Percentiles rank a stretch among this genome's conserved stretches.
phyloP scores from a whole-genome alignment of 2,888 invertebrate genomes.

The Eulithis testata region DNA sequence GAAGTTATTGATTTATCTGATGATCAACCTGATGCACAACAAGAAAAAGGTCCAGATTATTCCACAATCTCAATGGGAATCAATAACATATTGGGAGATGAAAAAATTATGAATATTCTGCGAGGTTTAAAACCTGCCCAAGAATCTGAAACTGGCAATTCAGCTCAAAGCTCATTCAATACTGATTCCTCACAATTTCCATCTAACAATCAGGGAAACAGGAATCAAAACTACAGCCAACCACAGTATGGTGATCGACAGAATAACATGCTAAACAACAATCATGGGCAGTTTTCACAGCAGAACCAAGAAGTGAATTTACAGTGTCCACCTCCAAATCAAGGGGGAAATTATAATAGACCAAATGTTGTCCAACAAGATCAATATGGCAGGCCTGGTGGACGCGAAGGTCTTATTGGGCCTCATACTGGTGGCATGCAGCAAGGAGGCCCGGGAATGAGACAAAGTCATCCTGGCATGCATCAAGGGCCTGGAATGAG shows the following conservation, averaged over 20 bases:
- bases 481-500: background rate
- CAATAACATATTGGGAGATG: conserved; percentile 86
- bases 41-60: conserved; percentile 70
- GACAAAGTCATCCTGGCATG: background rate
- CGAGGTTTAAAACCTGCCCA: conserved; percentile 43
- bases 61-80: conserved; percentile 86
- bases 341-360: conserved; percentile 48
- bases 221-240: conserved; percentile 51
- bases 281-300: conserved; percentile 47
- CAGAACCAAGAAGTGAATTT: conserved; percentile 46
- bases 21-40: conserved; percentile 43
- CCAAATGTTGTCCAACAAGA: conserved; percentile 48
- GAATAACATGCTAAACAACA: conserved; percentile 51
- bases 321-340: conserved; percentile 44
- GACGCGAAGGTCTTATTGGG: too few species aligned
- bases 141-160: conserved; percentile 18
- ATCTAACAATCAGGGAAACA: conserved; percentile 51
- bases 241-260: conserved; percentile 53
- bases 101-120: conserved; percentile 86
- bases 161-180: conserved; percentile 18
- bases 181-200: conserved; percentile 36
- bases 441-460: conserved; percentile 9
- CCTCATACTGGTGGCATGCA: background rate
- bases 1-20: conserved; percentile 71
- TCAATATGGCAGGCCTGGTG: conserved; percentile 44